Base-by-base conservation (phyloP, 1,140 invertebrate species). In the Leguminivora glycinivorella region DNA sequence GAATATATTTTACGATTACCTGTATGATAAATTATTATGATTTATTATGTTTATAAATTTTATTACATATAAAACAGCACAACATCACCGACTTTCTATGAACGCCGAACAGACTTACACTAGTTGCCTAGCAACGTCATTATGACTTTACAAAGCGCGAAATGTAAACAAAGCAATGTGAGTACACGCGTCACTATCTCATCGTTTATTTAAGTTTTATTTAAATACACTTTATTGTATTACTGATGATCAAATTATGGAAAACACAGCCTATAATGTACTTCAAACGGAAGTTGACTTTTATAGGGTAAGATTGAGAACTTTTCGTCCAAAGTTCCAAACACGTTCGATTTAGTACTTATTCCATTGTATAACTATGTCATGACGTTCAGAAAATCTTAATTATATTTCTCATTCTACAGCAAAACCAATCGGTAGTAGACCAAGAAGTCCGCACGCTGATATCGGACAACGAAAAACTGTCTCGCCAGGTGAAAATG, bases 341-440 rank as follows among this genome's bases (percentile, higher is more conserved):
- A 29, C 56, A 56, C 31, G 7, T 34, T 34, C 34, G 10, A 34
- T 10, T 38, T 2, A 38, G 10, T 34, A n/a, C n/a, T n/a, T n/a
- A 43, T 26, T 47, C 34, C 25, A 69, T 70, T 52, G 40, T 38
- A 12, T 38, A 12, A 66, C 56, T 17, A 17, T 17, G 4, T n/a
- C 5, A 43, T 43, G 2, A n/a, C 14, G 14, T 43, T 43, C 12
- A 43, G 40, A 34, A 34, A 12, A 2, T 12, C 5, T 43, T 17
- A n/a, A 43, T 17, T 43, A n/a, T 43, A 6, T 43, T n/a, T 17
- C 40, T 70, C 10, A 0, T 38, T 68, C 83, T 75, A 19, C 69
- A 92, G 91, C 79, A 91, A 81, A 91, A 92, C 69, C 90, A 92
- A 81, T 74, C 80, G 43, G 76, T 83, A 56, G 82, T 92, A 19